These are phyloP conservation scores for Hydractinia echinata DNA, from an alignment of 30 jellyfish, hydroid and myxozoan genomes.

Conservation along the genomic window DNA sequence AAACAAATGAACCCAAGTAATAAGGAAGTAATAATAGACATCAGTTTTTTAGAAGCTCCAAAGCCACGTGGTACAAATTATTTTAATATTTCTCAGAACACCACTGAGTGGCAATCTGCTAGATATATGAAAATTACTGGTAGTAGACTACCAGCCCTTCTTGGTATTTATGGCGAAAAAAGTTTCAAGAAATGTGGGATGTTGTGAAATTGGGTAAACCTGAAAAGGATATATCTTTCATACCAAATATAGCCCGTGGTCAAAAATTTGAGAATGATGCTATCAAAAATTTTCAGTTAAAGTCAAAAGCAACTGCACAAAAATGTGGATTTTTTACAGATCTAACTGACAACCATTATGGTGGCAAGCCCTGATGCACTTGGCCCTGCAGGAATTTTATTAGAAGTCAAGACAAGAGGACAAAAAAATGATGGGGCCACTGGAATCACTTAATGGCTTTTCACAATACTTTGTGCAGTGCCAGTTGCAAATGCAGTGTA, in stretches of 20 bases:
- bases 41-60: background rate
- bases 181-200: background rate
- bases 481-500: constrained; percentile 16
- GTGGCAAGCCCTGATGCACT: constrained; percentile 34
- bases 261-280: background rate
- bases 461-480: constrained; percentile 7
- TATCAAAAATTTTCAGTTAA: background rate
- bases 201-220: background rate
- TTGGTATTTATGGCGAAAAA: constrained; percentile 22
- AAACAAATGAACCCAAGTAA: background rate
- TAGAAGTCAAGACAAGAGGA: constrained; percentile 16
- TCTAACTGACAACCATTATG: background rate
- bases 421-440: background rate
- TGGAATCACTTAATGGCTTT: background rate
- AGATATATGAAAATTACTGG: background rate
- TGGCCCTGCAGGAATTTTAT: constrained; percentile 16
- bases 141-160: background rate
- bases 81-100: constrained; percentile 4
- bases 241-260: background rate
- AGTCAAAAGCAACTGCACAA: background rate
- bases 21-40: background rate
- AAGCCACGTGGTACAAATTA: constrained; percentile 2
- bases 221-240: constrained; percentile 8
- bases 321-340: constrained; percentile 6
- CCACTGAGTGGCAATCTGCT: background rate